Evolutionary conservation across 2,113 vertebrate species (phyloP), one percentile per base, ranked within the genome.

Genomic region (Psilopsiagon aymara): DNA sequence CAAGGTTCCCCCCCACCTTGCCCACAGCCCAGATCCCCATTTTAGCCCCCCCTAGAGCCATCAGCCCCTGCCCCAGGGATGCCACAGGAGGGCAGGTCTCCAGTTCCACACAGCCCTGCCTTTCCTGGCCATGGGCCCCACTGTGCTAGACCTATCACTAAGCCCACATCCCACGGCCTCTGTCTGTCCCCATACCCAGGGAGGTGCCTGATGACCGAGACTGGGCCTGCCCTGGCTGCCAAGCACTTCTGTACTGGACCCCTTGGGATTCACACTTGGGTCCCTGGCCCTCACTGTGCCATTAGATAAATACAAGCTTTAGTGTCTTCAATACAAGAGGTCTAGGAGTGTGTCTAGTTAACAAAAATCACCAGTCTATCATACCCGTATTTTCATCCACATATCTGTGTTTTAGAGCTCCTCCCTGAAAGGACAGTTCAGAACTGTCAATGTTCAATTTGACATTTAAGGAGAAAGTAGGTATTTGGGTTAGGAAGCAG

Each of bases 1-100:
- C 1, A 0, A 15, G 20, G 1, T 31, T 67, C 3, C 16, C 16
- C 16, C 13, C 14, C 2, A 13, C 4, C 6, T 19, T n/a, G 3
- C 13, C 17, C 6, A 44, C 2, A 2, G 11, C 16, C 33, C 33
- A 57, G 7, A 19, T 44, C 13, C 4, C 23, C 10, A 39, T 55
- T 10, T 55, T 14, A 43, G 8, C 3, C 11, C 25, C 39, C 24
- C 9, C 5, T 1, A 1, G 8, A n/a, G 20, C 4, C 2, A 1
- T 51, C 8, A 73, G 3, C 12, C 15, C 9, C 27, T 62, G 31
- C 6, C 35, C 7, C 17, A 39, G 25, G 4, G 5, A 37, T 3
- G 7, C 1, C 0, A 13, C 17, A 73, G 13, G 29, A 24, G 0
- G 25, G 8, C 4, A 1, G 1, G 9, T 29, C 18, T 37, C 31